Evolutionary conservation across 2,797 vertebrate genomes (phyloP).

Genomic region (Periparus ater): DNA sequence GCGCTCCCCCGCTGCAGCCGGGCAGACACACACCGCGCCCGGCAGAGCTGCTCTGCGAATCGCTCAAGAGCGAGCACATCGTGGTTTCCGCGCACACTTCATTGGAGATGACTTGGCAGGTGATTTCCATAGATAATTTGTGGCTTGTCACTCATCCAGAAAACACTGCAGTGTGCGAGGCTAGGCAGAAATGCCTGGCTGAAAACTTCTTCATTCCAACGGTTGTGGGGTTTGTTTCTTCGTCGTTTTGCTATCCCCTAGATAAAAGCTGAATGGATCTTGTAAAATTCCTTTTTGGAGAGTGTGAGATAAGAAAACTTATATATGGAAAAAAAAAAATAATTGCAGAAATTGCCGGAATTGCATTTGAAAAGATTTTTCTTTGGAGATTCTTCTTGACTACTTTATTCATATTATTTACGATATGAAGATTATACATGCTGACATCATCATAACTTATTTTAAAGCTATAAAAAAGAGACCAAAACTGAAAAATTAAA

Average conservation of each 20-base stretch:
- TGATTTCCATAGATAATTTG: constrained; percentile 31
- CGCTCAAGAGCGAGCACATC: not conserved
- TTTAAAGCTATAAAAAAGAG: not conserved
- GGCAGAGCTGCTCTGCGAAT: not conserved
- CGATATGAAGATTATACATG: not conserved
- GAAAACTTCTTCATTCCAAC: not conserved
- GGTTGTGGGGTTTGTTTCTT: not conserved
- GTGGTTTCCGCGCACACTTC: not conserved
- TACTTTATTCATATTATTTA: not conserved
- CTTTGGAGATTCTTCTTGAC: not conserved
- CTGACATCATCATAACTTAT: not conserved
- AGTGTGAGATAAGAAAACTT: not conserved
- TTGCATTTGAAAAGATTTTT: not conserved
- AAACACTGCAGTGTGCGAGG: not conserved
- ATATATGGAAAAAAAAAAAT: not conserved
- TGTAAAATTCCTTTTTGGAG: not conserved
- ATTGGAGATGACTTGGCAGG: constrained; percentile 11
- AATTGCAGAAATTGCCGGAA: not conserved
- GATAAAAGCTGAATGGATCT: not conserved
- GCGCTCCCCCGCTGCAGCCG: not conserved
- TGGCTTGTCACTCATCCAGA: constrained; percentile 6
- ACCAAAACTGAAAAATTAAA: not conserved
- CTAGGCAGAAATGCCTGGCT: not conserved
- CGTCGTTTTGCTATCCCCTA: not conserved
- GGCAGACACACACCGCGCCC: not conserved